phyloP scores from a whole-genome alignment of 2,113 vertebrate genomes.

The Turdus rufiventris region DNA sequence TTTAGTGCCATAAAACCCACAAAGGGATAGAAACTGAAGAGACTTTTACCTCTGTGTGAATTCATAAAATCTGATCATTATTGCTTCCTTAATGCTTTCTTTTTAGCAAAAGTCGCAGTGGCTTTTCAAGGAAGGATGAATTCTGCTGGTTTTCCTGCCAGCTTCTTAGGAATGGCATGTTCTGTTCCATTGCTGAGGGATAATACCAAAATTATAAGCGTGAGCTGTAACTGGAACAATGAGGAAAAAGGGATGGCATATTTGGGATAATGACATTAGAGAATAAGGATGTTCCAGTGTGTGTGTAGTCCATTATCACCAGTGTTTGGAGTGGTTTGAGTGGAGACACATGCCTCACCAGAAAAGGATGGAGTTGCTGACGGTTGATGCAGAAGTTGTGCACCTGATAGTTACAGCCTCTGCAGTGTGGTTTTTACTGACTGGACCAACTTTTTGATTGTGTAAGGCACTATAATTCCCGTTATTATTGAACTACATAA shows the following conservation, averaged over 20 bases:
- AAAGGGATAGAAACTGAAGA: neutral
- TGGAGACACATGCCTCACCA: neutral
- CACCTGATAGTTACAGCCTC: neutral
- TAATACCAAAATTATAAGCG: neutral
- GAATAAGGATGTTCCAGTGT: neutral
- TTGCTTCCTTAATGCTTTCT: neutral
- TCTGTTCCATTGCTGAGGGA: neutral
- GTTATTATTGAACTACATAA: neutral
- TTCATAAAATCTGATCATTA: neutral
- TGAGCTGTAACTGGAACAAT: neutral
- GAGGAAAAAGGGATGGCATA: neutral
- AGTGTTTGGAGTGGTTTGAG: neutral
- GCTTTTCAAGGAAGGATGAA: neutral
- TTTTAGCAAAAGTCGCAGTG: neutral
- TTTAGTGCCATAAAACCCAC: neutral
- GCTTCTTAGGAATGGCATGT: neutral
- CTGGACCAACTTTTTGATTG: neutral
- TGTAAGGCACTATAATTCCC: neutral
- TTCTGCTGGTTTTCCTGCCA: neutral
- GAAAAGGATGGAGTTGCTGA: neutral
- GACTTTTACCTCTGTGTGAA: constrained; percentile 10
- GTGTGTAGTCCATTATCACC: neutral
- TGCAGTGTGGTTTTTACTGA: neutral
- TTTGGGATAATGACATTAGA: neutral
- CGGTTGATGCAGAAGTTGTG: neutral